phyloP scores from a whole-genome alignment of 2,888 invertebrate species.

The Ypsolopha scabrella region DNA sequence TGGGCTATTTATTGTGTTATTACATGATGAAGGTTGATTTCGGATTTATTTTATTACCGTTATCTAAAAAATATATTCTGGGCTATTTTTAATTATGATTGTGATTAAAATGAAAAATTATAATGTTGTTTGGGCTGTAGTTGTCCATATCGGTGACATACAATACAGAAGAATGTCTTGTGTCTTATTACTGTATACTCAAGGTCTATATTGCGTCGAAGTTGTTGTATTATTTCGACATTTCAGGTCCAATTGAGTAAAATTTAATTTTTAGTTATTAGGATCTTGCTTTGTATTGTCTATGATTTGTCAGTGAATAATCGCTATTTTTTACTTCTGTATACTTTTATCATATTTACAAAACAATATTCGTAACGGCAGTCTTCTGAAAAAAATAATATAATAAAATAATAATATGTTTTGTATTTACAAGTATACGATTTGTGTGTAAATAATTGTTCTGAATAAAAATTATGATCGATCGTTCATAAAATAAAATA shows the following conservation, averaged over 20 bases:
- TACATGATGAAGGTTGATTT: neutral
- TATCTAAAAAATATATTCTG: conserved; percentile 4
- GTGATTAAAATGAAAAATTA: conserved; percentile 36
- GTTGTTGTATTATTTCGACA: conserved; percentile 14
- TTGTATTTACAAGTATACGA: conserved; percentile 49
- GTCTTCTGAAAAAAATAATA: conserved; percentile 48
- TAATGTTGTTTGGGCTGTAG: conserved; percentile 48
- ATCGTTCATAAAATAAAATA: conserved; percentile 27
- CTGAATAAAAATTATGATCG: conserved; percentile 30
- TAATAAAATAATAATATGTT: conserved; percentile 29
- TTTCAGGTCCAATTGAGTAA: conserved; percentile 21
- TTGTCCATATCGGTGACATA: conserved; percentile 33
- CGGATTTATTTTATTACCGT: neutral
- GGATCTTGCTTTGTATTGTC: conserved; percentile 5
- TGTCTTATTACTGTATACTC: conserved; percentile 32
- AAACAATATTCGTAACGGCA: conserved; percentile 47
- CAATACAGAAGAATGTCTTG: conserved; percentile 50
- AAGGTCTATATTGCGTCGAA: conserved; percentile 28
- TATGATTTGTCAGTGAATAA: conserved; percentile 37
- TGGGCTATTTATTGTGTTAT: conserved; percentile 47
- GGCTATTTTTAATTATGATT: conserved; percentile 2
- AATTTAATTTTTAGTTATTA: conserved; percentile 13
- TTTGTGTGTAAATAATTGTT: conserved; percentile 50
- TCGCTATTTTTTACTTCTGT: conserved; percentile 46
- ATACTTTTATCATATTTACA: conserved; percentile 34